Base-by-base conservation (phyloP, 2,888 invertebrate genomes). In the Stenichneumon culpator region DNA sequence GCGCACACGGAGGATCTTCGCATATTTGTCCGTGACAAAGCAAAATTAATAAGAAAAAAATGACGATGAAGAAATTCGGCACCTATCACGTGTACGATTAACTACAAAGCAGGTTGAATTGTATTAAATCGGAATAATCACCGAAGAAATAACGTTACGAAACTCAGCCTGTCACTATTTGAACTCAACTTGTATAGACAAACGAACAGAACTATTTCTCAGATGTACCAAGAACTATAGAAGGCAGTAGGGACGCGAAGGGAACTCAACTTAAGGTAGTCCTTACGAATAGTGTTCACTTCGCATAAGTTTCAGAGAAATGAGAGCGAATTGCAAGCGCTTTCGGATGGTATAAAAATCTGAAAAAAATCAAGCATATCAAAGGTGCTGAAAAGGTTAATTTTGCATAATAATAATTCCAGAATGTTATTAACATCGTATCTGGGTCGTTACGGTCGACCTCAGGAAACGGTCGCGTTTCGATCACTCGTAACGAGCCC, bases 381-480 rank as follows among this genome's bases (percentile, higher is more conserved):
- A 28, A 28, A 28, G 28, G 28, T 28, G 28, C 28, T 3, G 28
- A 28, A 28, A 28, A 28, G 3, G 3, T 28, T 28, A 28, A 28
- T 28, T 28, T 28, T 28, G 28, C 28, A 3, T 28, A 28, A 1
- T 28, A 28, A 28, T 28, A 28, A 28, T 28, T 28, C 28, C 28
- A 28, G 3, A 28, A 28, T 3, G 28, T 28, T 28, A 28, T 28
- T 3, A 28, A 28, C 28, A 6, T 28, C 25, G 25, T 89, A 91
- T 89, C 87, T 89, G 87, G 90, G 87, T 88, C 89, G 88, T 91
- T 90, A 89, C 86, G 88, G 84, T 84, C 85, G 87, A 88, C 86
- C 89, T 91, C 90, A 90, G 87, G 89, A 90, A 91, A 91, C 87
- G 86, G 84, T 82, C 83, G 69, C 77, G 84, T 83, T 82, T 88